Base-by-base conservation (phyloP, 2,113 vertebrate genomes). In the Kobus ellipsiprymnus region DNA sequence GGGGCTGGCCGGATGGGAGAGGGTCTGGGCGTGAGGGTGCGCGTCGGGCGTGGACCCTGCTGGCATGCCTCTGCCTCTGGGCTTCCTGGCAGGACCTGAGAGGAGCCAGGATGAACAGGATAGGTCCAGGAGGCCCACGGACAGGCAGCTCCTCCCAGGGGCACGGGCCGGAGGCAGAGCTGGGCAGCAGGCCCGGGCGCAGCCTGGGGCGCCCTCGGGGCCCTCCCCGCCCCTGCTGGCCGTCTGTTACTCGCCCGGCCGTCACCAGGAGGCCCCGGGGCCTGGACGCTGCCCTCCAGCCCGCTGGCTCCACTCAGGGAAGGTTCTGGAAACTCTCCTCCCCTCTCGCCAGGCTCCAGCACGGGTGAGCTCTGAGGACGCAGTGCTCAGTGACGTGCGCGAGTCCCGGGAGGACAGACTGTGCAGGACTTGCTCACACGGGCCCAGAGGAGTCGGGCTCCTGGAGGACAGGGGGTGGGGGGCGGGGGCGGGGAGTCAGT, bases 191-290 rank as follows among this genome's bases (percentile, higher is more conserved):
- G 81, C 67, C 36, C 48, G 4, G 25, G 50, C 8, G 2, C 8
- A 33, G 13, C 27, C 11, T 0, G 4, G 64, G 19, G 36, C 25
- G 52, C 16, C 25, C 5, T 21, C 2, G 21, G 44, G 29, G 62
- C 33, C 74, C 19, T 52, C 10, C 14, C 1, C 5, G 27, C 74
- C 95, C 48, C 67, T 86, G 2, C 86, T 2, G n/a, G 91, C 50
- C 5, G 1, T 29, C n/a, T 40, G 48, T 12, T 40, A 25, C 48
- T 27, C 0, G 33, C 36, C n/a, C 0, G 5, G 17, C 2, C 11
- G 54, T 19, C 44, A 10, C 40, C 21, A 1, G 44, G 64, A 62
- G n/a, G 27, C 80, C 6, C 11, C 5, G 6, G 25, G 57, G 36
- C 50, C 40, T 2, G 87, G 8, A 80, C 15, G 1, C 25, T 4